phyloP scores from a whole-genome alignment of 2,888 invertebrate genomes.

The Frankliniella fusca region DNA sequence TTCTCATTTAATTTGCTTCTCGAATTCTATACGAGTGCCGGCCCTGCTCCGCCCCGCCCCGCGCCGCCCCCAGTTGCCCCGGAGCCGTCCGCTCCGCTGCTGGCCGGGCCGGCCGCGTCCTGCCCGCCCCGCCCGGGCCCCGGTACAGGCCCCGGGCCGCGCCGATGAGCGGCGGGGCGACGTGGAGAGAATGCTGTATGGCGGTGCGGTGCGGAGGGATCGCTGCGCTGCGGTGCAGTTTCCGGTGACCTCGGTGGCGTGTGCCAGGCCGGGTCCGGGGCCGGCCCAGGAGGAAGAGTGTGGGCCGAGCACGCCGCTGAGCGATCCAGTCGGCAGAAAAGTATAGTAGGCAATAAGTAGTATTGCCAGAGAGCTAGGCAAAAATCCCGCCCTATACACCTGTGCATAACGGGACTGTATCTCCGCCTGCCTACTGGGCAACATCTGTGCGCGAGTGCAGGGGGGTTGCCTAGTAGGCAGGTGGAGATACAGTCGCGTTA shows the following conservation, averaged over 20 bases:
- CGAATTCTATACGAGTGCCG: constrained; percentile 7
- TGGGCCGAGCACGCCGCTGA: background rate
- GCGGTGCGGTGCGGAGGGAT: background rate
- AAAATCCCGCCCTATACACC: too few relatives aligned
- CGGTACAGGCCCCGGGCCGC: background rate
- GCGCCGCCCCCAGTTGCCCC: background rate
- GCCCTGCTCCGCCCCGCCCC: background rate
- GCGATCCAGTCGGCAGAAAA: too few relatives aligned
- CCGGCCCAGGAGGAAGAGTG: background rate
- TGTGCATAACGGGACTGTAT: too few relatives aligned
- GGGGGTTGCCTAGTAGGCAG: too few relatives aligned
- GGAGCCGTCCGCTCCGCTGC: background rate
- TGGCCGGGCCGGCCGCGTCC: background rate
- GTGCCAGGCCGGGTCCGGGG: background rate
- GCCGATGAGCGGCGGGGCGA: background rate
- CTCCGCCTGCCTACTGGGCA: too few relatives aligned
- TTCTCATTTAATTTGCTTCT: background rate
- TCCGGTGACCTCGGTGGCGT: background rate
- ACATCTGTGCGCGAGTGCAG: too few relatives aligned
- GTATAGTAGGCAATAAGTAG: too few relatives aligned
- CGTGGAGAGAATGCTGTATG: background rate
- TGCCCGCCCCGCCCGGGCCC: background rate
- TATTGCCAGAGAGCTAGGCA: too few relatives aligned
- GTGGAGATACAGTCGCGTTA: too few relatives aligned
- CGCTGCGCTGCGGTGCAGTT: background rate